phyloP scores from a whole-genome alignment of 2,797 vertebrate genomes.

The Avahi laniger region DNA sequence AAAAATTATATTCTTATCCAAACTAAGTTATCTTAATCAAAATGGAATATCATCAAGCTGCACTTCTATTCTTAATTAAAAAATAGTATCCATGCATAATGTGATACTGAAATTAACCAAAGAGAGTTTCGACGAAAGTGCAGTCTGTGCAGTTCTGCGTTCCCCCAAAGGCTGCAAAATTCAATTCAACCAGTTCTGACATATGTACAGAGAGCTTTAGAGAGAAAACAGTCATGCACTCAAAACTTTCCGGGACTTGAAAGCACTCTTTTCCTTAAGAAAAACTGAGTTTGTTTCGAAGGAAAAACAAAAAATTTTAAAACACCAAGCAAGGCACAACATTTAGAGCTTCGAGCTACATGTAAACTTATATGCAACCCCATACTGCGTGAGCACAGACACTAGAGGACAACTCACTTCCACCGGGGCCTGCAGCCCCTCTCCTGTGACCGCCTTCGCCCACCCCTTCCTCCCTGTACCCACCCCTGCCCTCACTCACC shows the following conservation, averaged over 20 bases:
- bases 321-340: neutral
- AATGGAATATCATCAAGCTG: constrained; percentile 15
- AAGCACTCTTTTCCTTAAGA: neutral
- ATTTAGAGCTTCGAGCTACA: neutral
- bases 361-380: neutral
- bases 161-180: constrained; percentile 25
- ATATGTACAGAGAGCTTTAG: neutral
- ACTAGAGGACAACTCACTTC: neutral
- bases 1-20: constrained; percentile 32
- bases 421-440: fast-evolving
- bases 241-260: neutral
- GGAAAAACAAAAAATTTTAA: neutral
- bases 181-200: neutral
- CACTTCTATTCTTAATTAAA: constrained; percentile 38
- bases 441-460: neutral
- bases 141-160: neutral
- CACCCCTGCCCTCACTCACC: too few relatives aligned
- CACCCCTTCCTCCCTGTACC: neutral
- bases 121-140: constrained; percentile 9
- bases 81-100: neutral
- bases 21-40: constrained; percentile 33
- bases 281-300: constrained; percentile 22
- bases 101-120: constrained; percentile 35
- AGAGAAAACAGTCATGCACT: neutral
- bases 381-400: neutral